Evolutionary conservation across 2,797 vertebrate genomes (phyloP).

Genomic region (Thamnophis elegans): DNA sequence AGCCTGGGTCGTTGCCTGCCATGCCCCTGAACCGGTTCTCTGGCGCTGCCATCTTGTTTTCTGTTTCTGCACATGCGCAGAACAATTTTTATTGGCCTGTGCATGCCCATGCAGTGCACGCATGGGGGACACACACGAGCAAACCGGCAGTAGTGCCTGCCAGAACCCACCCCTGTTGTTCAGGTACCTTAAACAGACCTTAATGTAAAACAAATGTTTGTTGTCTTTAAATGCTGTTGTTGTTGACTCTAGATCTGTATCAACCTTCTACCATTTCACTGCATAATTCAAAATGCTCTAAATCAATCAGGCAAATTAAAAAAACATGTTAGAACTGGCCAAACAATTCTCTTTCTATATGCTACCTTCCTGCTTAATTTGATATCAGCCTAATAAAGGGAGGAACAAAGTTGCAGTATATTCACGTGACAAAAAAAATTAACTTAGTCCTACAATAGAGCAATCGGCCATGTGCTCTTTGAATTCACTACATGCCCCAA

Average conservation of each 20-base stretch:
- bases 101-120: too few species aligned
- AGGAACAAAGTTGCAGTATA: not conserved
- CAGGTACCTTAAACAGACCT: not conserved
- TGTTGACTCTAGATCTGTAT: not conserved
- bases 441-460: not conserved
- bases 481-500: not conserved
- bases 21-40: too few species aligned
- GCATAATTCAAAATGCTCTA: not conserved
- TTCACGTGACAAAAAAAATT: not conserved
- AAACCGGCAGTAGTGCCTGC: too few species aligned
- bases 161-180: not conserved
- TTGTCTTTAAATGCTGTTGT: not conserved
- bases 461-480: not conserved
- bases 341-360: not conserved
- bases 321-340: not conserved
- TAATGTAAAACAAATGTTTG: not conserved
- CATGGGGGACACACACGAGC: too few species aligned
- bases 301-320: not conserved
- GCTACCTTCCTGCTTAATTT: not conserved
- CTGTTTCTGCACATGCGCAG: too few species aligned
- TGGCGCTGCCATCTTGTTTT: too few species aligned
- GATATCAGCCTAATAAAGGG: not conserved
- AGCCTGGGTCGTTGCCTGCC: too few species aligned
- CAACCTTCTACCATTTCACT: not conserved
- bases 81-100: too few species aligned